Evolutionary conservation across 1,140 invertebrate genomes (phyloP).

Genomic region (Brachionus plicatilis): DNA sequence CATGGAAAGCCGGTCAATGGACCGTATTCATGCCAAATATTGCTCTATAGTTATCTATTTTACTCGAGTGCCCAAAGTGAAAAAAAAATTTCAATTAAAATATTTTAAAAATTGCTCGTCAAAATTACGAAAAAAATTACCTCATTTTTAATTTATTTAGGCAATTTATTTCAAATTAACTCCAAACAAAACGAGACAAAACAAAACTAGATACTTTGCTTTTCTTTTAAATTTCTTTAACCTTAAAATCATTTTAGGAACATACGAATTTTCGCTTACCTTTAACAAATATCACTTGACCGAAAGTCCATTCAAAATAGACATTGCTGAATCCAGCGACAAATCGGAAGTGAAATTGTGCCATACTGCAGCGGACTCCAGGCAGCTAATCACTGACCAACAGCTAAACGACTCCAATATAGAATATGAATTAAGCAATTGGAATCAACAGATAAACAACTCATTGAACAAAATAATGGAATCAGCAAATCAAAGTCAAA

Average conservation of each 20-base stretch:
- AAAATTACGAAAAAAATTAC: neutral
- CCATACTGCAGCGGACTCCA: neutral
- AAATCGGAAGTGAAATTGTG: neutral
- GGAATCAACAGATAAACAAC: conserved; percentile 26
- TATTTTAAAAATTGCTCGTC: neutral
- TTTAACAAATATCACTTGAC: conserved; percentile 27
- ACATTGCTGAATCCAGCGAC: neutral
- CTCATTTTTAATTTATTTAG: neutral
- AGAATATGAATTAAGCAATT: conserved; percentile 34
- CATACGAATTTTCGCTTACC: conserved; percentile 11
- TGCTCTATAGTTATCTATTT: neutral
- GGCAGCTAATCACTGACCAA: neutral
- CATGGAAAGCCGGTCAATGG: neutral
- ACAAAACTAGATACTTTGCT: neutral
- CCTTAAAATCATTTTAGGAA: conserved; percentile 16
- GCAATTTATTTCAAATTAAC: neutral
- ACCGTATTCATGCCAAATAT: neutral
- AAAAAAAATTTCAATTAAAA: neutral
- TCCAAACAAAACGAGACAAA: neutral
- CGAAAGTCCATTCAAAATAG: conserved; percentile 23
- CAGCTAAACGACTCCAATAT: conserved; percentile 5
- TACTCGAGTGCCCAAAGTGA: neutral
- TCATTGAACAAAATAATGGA: conserved; percentile 29
- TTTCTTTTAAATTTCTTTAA: neutral
- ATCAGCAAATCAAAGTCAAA: neutral